A percentile compares a stretch with the other conserved stretches of the same genome.
phyloP scores from a whole-genome alignment of 1,140 invertebrate genomes.

The Macrotrachela quadricornifera region DNA sequence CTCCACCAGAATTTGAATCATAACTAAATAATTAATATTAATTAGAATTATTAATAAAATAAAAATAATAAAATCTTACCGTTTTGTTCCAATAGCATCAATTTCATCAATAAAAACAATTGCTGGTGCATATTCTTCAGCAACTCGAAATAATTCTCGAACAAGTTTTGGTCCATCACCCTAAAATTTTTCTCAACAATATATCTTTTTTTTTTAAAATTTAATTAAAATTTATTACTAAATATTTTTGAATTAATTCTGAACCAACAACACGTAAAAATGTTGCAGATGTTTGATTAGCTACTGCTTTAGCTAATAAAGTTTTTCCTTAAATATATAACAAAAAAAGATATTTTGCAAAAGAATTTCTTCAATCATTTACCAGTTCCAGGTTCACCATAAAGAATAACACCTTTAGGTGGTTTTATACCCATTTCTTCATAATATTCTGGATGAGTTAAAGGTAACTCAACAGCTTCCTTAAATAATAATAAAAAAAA shows the following conservation, averaged over 20 bases:
- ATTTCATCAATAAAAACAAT: slow-evolving; percentile 99
- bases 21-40: slow-evolving; percentile 36
- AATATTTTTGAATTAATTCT: slow-evolving; percentile 95
- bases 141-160: slow-evolving; percentile 84
- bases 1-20: slow-evolving; percentile 96
- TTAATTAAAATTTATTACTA: slow-evolving; percentile 35
- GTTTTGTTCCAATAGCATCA: slow-evolving; percentile 95
- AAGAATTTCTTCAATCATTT: background rate
- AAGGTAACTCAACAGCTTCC: slow-evolving; percentile 89
- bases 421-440: slow-evolving; percentile 99
- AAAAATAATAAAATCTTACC: slow-evolving; percentile 23
- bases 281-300: slow-evolving; percentile 96
- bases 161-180: slow-evolving; percentile 97
- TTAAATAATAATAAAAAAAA: slow-evolving; percentile 15
- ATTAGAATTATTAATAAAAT: background rate
- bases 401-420: slow-evolving; percentile 94
- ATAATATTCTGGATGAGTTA: slow-evolving; percentile 98
- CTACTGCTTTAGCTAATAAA: slow-evolving; percentile 88
- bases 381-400: slow-evolving; percentile 86
- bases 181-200: no score
- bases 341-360: no score
- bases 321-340: slow-evolving; percentile 87
- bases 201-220: slow-evolving; percentile 23
- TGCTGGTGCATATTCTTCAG: slow-evolving; percentile 94
- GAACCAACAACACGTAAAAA: slow-evolving; percentile 94